A percentile compares a stretch with the other conserved stretches of the same genome.
Conservation (phyloP, 2,797 vertebrate genomes). For the Siniperca scherzeri region DNA sequence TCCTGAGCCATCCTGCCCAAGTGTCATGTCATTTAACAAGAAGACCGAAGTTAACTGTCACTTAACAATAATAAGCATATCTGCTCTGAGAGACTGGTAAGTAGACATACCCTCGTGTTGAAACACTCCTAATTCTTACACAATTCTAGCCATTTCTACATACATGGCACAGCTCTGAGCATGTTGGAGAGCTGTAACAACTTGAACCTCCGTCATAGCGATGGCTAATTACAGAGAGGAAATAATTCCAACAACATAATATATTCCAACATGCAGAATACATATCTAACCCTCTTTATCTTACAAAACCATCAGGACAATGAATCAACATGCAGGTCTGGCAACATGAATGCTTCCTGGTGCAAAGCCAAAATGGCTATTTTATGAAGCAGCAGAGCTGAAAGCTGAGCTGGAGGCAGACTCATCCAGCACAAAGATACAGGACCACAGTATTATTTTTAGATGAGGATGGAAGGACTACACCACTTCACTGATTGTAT, state of each 20-base stretch:
- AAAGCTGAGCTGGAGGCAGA: constrained; percentile 37
- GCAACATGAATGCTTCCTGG: constrained; percentile 56
- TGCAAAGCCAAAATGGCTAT: constrained; percentile 60
- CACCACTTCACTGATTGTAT: constrained; percentile 27
- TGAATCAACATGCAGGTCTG: constrained; percentile 57
- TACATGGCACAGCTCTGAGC: neutral
- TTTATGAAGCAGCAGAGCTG: constrained; percentile 58
- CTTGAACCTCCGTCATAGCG: neutral
- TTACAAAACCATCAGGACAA: constrained; percentile 52
- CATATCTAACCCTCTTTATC: constrained; percentile 39
- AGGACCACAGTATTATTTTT: constrained; percentile 58
- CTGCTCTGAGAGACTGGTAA: neutral
- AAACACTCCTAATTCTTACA: neutral
- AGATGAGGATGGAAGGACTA: constrained; percentile 37
- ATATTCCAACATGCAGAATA: constrained; percentile 16
- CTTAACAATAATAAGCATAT: neutral
- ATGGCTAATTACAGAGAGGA: neutral
- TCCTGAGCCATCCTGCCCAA: no score
- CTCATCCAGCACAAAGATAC: constrained; percentile 40
- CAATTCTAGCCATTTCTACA: neutral
- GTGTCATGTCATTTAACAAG: neutral
- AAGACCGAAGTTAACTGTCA: constrained; percentile 19
- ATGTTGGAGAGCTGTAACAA: neutral
- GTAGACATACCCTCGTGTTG: neutral
- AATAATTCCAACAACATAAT: constrained; percentile 17